Percentiles rank a stretch among this genome's conserved stretches.
phyloP scores from a whole-genome alignment of 2,797 vertebrate species.

The Sardinella longiceps region DNA sequence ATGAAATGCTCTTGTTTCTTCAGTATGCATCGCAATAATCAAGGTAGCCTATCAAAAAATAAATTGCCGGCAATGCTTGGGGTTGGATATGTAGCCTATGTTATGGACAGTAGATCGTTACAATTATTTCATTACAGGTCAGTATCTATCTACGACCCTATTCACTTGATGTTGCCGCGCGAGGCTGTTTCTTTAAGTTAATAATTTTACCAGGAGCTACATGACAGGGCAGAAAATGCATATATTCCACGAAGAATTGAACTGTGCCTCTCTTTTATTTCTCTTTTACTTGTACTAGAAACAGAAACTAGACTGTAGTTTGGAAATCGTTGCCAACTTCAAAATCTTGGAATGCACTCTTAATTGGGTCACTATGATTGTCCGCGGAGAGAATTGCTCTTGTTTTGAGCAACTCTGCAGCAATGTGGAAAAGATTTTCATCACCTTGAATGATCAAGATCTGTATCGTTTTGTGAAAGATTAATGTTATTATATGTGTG shows the following conservation, averaged over 20 bases:
- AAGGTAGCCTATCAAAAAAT: not conserved
- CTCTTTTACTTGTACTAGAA: not conserved
- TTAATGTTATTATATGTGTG: not conserved
- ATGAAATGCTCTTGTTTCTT: not conserved
- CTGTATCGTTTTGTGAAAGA: not conserved
- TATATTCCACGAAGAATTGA: not conserved
- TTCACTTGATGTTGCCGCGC: not conserved
- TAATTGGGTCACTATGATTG: constrained; percentile 28
- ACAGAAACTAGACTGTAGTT: not conserved
- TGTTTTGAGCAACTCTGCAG: not conserved
- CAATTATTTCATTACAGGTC: not conserved
- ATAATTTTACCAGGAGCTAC: not conserved
- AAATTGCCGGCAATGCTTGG: not conserved
- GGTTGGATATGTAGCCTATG: not conserved
- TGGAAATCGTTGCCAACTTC: not conserved
- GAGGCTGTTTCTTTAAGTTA: not conserved
- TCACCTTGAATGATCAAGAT: not conserved
- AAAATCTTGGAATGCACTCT: constrained; percentile 25
- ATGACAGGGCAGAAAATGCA: constrained; percentile 3
- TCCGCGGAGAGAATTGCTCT: not conserved
- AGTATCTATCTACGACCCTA: not conserved
- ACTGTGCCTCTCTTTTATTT: not conserved
- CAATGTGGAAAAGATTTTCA: not conserved
- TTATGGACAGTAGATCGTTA: not conserved
- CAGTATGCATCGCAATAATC: not conserved